These are phyloP conservation scores for Coelopa pilipes DNA, from an alignment of 2,888 invertebrate species.

Conservation along the genomic window DNA sequence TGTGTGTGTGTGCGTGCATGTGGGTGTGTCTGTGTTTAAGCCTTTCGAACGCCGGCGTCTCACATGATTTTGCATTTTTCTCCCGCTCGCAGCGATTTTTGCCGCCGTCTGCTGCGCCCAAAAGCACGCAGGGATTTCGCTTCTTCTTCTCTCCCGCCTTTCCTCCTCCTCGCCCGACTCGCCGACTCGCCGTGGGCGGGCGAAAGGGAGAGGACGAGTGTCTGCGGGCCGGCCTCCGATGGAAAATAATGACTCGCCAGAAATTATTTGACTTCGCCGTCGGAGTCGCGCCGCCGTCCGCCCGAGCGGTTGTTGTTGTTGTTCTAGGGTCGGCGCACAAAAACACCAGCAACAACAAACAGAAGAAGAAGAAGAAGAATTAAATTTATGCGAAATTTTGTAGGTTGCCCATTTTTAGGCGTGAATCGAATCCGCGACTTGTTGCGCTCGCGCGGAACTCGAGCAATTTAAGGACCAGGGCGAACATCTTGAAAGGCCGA, in stretches of 20 bases:
- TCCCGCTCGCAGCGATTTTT: conserved; percentile 35
- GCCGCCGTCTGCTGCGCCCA: conserved; percentile 30
- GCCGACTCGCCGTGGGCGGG: too few species aligned
- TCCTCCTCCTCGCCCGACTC: too few species aligned
- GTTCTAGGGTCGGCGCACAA: not conserved
- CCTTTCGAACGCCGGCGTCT: conserved; percentile 13
- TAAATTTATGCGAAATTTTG: conserved; percentile 23
- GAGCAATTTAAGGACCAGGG: not conserved
- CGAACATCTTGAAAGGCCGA: not conserved
- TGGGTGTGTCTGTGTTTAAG: conserved; percentile 48
- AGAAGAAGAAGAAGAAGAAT: too few species aligned
- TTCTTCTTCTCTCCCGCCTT: too few species aligned
- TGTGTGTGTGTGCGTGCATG: conserved; percentile 54
- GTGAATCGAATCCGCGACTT: conserved; percentile 7
- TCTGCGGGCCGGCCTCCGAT: conserved; percentile 28
- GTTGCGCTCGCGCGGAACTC: conserved; percentile 6
- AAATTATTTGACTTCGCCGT: conserved; percentile 20
- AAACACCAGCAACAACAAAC: too few species aligned
- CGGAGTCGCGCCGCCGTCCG: not conserved
- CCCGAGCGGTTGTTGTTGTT: not conserved
- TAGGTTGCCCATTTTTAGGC: conserved; percentile 15
- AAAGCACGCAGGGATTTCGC: not conserved
- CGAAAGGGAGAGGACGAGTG: not conserved
- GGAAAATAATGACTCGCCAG: conserved; percentile 35
- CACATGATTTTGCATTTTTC: conserved; percentile 27